Conservation (phyloP, 2,888 invertebrate species). For the Phortica okadai region DNA sequence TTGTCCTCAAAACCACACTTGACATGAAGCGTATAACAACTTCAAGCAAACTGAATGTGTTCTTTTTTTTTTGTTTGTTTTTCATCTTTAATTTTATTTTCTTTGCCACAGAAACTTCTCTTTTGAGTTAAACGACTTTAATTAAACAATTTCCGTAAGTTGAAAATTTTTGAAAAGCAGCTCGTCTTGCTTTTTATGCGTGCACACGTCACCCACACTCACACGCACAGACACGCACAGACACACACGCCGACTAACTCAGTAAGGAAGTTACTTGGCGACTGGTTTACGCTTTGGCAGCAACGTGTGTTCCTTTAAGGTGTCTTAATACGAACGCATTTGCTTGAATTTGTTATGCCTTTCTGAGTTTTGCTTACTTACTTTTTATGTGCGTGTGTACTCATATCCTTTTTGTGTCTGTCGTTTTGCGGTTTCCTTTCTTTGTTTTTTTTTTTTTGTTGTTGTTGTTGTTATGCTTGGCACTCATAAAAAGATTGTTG, state of each 20-base stretch:
- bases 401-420: not conserved
- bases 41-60: not conserved
- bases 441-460: not conserved
- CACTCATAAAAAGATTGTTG: slow-evolving; percentile 12
- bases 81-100: not conserved
- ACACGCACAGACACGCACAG: not conserved
- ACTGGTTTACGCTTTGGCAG: not conserved
- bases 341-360: slow-evolving; percentile 15
- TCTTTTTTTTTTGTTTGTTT: not conserved
- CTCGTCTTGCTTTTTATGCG: not conserved
- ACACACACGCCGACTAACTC: not conserved
- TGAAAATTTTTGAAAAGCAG: not conserved
- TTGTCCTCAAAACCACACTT: too few species aligned
- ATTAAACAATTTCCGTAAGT: slow-evolving; percentile 29
- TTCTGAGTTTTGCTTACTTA: not conserved
- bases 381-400: not conserved
- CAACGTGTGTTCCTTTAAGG: not conserved
- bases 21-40: too few species aligned
- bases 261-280: not conserved
- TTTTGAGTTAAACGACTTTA: not conserved
- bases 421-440: not conserved
- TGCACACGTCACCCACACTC: not conserved
- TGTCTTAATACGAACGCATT: not conserved
- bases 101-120: not conserved
- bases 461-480: not conserved